Conservation (phyloP, 92 coral and sea anemone genomes). For the Porites cylindrica region DNA sequence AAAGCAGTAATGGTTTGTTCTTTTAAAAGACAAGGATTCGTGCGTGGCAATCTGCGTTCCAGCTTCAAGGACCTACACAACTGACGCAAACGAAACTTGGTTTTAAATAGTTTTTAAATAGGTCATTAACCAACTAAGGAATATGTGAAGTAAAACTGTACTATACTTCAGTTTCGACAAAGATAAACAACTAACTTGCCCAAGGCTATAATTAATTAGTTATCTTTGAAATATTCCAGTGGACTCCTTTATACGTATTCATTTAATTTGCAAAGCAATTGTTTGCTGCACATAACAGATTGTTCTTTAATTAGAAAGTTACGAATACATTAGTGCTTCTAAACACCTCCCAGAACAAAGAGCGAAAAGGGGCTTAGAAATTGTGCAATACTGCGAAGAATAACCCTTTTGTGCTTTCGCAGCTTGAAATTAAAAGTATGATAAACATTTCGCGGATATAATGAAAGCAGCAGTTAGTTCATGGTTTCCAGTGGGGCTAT, state of each 20-base stretch:
- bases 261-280: conserved; percentile 93
- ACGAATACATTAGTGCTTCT: conserved; percentile 79
- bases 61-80: not conserved
- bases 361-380: conserved; percentile 31
- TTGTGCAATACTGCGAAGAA: conserved; percentile 37
- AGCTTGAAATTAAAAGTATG: conserved; percentile 66
- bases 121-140: conserved; percentile 43
- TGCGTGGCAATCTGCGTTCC: conserved; percentile 17
- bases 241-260: conserved; percentile 78
- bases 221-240: conserved; percentile 62
- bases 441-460: conserved; percentile 62
- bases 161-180: conserved; percentile 32
- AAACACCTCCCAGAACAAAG: conserved; percentile 71
- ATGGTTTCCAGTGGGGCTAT: conserved; percentile 49
- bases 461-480: conserved; percentile 40
- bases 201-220: conserved; percentile 81
- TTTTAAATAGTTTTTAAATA: conserved; percentile 19
- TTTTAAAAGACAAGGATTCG: not conserved
- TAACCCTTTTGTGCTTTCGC: conserved; percentile 65
- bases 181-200: conserved; percentile 74
- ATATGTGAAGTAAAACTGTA: conserved; percentile 4
- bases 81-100: conserved; percentile 16
- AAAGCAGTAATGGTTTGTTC: conserved; percentile 1
- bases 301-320: conserved; percentile 91
- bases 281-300: conserved; percentile 80